Conservation (phyloP, 2,113 vertebrate genomes). For the Tor tambroides region DNA sequence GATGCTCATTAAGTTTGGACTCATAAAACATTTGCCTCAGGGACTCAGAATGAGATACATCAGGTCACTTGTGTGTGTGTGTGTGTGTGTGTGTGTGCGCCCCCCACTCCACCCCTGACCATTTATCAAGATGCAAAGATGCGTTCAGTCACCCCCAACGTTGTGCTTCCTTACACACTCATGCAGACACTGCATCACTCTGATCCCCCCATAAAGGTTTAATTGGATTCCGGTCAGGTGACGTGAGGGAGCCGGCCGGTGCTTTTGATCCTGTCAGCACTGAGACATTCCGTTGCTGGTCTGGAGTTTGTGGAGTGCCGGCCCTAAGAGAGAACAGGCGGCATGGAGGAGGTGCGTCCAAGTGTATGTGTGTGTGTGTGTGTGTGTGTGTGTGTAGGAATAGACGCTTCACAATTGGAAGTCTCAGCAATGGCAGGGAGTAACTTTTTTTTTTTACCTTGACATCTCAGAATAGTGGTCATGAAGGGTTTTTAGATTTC, state of each 20-base stretch:
- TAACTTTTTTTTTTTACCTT: slow-evolving; percentile 9
- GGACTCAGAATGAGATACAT: slow-evolving; percentile 41
- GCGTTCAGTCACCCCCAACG: slow-evolving; percentile 14
- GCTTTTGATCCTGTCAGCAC: slow-evolving; percentile 72
- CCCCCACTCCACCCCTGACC: slow-evolving; percentile 53
- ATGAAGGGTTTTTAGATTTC: neutral
- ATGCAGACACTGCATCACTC: slow-evolving; percentile 48
- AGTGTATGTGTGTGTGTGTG: neutral
- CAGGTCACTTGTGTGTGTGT: slow-evolving; percentile 36
- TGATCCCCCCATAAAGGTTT: slow-evolving; percentile 75
- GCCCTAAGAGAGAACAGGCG: slow-evolving; percentile 39
- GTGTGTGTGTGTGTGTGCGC: slow-evolving; percentile 22
- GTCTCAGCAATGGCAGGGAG: neutral
- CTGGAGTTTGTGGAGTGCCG: slow-evolving; percentile 24
- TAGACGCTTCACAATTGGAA: neutral
- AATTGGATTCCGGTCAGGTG: slow-evolving; percentile 80
- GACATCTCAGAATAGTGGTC: neutral
- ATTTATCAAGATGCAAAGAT: slow-evolving; percentile 16
- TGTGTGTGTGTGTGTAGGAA: neutral
- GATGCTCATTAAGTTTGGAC: slow-evolving; percentile 47
- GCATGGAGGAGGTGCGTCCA: slow-evolving; percentile 43
- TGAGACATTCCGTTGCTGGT: slow-evolving; percentile 65
- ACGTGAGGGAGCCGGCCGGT: slow-evolving; percentile 63
- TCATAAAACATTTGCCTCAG: slow-evolving; percentile 44
- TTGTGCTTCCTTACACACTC: neutral